These are phyloP conservation scores for Thaumatotibia leucotreta DNA, from an alignment of 1,140 invertebrate genomes.

Conservation along the genomic window DNA sequence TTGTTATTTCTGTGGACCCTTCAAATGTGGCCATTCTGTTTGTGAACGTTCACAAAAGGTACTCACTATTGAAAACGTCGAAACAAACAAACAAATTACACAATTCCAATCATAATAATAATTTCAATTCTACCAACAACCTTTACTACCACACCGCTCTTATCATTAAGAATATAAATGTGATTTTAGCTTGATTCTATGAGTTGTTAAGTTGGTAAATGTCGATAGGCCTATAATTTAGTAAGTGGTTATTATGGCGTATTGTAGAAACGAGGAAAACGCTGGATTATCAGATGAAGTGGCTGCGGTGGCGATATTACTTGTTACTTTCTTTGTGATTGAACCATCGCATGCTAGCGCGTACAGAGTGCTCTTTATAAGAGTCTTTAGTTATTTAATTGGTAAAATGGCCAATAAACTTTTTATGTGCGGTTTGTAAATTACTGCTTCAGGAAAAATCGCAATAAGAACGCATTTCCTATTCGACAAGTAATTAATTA, in stretches of 20 bases:
- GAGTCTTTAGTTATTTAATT: no score
- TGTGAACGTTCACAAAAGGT: no score
- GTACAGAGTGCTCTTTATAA: no score
- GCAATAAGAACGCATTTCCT: no score
- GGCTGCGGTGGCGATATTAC: conserved; percentile 29
- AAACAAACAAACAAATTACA: not conserved
- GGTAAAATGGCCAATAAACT: no score
- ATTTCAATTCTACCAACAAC: not conserved
- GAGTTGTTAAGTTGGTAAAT: no score
- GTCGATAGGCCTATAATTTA: not conserved
- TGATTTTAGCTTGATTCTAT: not conserved
- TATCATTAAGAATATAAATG: not conserved
- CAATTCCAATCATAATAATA: not conserved
- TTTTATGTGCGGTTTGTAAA: no score
- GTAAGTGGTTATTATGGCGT: not conserved
- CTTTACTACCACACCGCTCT: not conserved
- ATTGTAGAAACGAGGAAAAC: conserved; percentile 14
- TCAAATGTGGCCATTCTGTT: no score
- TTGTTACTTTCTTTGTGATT: conserved; percentile 40
- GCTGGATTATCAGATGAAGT: conserved; percentile 16
- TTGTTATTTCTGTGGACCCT: no score
- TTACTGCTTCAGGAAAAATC: no score
- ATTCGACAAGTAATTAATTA: no score
- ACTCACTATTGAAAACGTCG: no score
- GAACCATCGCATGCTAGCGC: conserved; percentile 19